Evolutionary conservation across 2,113 vertebrate genomes (phyloP), one percentile per base, ranked within the genome.

Genomic region (Charina bottae): DNA sequence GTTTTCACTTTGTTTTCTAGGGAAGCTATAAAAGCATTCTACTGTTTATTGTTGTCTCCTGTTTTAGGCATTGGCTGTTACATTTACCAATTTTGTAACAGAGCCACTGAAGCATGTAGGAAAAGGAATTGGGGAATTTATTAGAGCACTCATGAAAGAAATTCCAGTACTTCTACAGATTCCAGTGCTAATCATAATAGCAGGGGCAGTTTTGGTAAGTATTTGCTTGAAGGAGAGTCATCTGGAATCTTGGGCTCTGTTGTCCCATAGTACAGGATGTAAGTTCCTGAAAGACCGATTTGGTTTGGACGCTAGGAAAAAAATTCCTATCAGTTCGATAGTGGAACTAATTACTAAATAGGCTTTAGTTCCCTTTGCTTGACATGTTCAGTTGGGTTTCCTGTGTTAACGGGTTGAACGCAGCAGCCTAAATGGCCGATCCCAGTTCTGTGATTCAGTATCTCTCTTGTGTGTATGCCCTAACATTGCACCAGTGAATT

Each of bases 31-130:
- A 33, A 2, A 4, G 0, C 21, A 0, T 0, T n/a, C 42, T 83
- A 60, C 46, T 88, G 0, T 83, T 78, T 13, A 28, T 0, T 62
- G 0, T 12, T 87, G 10, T 58, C 23, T 90, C 91, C 85, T 93
- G 53, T 94, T 95, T 64, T 72, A 98, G 98, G 99, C 98, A 0
- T 85, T 99, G 92, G 98, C 98, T 0, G 94, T 99, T 54, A 99
- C 99, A 53, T 96, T 99, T 93, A 98, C 98, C 62, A 98, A 97
- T 93, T 98, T 99, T 89, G 96, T 99, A 94, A 99, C 98, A 0
- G 99, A 99, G 88, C 99, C 99, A 0, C 90, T 99, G 95, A 99
- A 99, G 95, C 98, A 99, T 0, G 6, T 99, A 6, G 99, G 99
- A 8, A 97, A 99, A 95, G 98, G 98, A 10, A 96, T 98, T 72